Conservation (phyloP, 2,888 invertebrate genomes). For the Exocentrus adspersus region DNA sequence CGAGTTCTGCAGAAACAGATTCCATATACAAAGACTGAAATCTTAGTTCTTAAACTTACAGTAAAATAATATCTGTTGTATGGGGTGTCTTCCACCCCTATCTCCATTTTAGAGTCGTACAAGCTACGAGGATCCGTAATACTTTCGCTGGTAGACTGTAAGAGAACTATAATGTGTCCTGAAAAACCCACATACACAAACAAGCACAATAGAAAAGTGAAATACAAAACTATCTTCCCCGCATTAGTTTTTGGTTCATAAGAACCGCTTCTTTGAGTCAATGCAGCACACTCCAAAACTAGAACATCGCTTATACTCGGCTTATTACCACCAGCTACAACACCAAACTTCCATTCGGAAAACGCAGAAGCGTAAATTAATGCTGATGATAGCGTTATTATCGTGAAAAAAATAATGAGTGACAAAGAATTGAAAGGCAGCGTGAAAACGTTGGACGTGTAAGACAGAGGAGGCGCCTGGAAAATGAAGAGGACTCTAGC, state of each 20-base stretch:
- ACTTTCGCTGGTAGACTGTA: constrained; percentile 70
- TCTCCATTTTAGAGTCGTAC: constrained; percentile 66
- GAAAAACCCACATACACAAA: constrained; percentile 72
- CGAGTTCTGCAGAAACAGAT: not conserved
- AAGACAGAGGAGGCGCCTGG: constrained; percentile 70
- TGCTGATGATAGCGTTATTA: not conserved
- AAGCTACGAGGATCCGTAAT: constrained; percentile 67
- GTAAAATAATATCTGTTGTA: constrained; percentile 67
- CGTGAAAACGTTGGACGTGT: constrained; percentile 68
- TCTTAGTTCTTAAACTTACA: constrained; percentile 3
- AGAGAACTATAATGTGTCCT: constrained; percentile 72
- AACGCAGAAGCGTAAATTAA: not conserved
- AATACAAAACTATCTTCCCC: constrained; percentile 60
- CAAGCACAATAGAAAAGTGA: constrained; percentile 60
- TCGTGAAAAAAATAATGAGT: not conserved
- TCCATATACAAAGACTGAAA: not conserved
- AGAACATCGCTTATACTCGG: not conserved
- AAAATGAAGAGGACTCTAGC: not conserved
- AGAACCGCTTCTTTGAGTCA: constrained; percentile 48
- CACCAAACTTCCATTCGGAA: not conserved
- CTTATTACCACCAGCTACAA: too few relatives aligned
- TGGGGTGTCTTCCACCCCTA: constrained; percentile 70
- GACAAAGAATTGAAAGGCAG: not conserved
- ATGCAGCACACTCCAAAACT: not conserved
- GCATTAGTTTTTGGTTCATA: constrained; percentile 34